Conservation (phyloP, 2,113 vertebrate genomes). For the Sakesphorus luctuosus region DNA sequence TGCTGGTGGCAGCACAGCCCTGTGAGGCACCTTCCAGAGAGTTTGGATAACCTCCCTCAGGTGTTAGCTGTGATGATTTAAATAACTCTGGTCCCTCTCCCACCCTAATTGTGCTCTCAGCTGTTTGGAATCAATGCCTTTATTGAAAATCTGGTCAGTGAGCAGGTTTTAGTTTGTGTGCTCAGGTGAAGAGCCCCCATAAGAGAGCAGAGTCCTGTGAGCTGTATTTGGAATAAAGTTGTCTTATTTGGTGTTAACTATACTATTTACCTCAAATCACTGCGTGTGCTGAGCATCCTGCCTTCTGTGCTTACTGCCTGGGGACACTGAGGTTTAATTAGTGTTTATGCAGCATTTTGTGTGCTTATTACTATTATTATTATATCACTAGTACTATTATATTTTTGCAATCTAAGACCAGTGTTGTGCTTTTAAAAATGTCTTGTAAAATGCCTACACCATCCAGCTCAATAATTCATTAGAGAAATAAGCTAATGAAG, state of each 20-base stretch:
- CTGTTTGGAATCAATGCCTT: background rate
- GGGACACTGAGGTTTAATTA: conserved; percentile 64
- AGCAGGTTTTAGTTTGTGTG: background rate
- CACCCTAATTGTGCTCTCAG: background rate
- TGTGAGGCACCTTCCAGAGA: background rate
- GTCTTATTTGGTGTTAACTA: conserved; percentile 9
- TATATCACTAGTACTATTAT: conserved; percentile 8
- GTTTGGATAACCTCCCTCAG: background rate
- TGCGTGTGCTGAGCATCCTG: conserved; percentile 13
- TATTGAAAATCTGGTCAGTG: background rate
- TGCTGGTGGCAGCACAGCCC: background rate
- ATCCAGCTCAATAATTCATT: conserved; percentile 40
- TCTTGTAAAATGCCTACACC: background rate
- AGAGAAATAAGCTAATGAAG: conserved; percentile 29
- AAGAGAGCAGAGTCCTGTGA: background rate
- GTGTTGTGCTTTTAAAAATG: conserved; percentile 5
- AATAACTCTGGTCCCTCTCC: background rate
- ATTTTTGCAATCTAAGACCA: conserved; percentile 44
- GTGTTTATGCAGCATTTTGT: conserved; percentile 64
- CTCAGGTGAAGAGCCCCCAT: background rate
- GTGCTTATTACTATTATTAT: conserved; percentile 59
- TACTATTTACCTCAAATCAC: conserved; percentile 17
- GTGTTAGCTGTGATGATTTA: background rate
- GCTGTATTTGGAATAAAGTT: background rate
- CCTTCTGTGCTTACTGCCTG: conserved; percentile 36